These are phyloP conservation scores for Hyles vespertilio DNA, from an alignment of 1,140 invertebrate species.

Conservation along the genomic window DNA sequence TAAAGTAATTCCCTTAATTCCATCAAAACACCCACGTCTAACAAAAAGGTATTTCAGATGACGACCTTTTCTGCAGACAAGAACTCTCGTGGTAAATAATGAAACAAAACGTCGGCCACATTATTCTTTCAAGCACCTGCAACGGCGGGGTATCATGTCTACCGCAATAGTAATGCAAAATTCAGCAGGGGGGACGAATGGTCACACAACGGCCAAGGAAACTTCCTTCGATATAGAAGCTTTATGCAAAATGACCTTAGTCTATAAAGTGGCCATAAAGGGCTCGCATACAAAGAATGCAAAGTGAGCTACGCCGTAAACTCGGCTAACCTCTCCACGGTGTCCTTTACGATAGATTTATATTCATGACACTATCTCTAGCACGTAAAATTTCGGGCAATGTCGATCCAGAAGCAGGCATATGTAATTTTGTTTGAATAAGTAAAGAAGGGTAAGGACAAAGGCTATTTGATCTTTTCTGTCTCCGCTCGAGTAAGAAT, in stretches of 20 bases:
- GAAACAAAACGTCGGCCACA: too few species aligned
- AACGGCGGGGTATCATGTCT: neutral
- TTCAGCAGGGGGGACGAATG: conserved; percentile 16
- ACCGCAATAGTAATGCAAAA: conserved; percentile 20
- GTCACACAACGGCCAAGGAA: conserved; percentile 19
- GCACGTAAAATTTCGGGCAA: conserved; percentile 73
- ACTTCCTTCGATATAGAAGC: conserved; percentile 29
- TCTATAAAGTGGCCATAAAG: conserved; percentile 71
- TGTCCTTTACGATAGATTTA: conserved; percentile 73
- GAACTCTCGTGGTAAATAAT: too few species aligned
- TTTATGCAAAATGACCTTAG: conserved; percentile 70
- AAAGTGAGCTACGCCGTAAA: conserved; percentile 71
- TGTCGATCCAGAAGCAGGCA: conserved; percentile 70
- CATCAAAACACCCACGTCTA: too few species aligned
- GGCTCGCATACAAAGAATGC: conserved; percentile 67
- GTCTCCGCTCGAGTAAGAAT: conserved; percentile 49
- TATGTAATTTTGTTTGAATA: conserved; percentile 76
- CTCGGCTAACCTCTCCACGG: conserved; percentile 55
- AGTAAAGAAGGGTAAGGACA: conserved; percentile 71
- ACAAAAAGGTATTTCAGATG: too few species aligned
- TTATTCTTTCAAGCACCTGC: too few species aligned
- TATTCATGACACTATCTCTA: conserved; percentile 73
- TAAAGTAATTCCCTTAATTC: too few species aligned
- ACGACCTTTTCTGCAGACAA: too few species aligned
- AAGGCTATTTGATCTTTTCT: conserved; percentile 70